Conservation (phyloP, 1,140 invertebrate genomes). For the Gonioctena quinquepunctata region DNA sequence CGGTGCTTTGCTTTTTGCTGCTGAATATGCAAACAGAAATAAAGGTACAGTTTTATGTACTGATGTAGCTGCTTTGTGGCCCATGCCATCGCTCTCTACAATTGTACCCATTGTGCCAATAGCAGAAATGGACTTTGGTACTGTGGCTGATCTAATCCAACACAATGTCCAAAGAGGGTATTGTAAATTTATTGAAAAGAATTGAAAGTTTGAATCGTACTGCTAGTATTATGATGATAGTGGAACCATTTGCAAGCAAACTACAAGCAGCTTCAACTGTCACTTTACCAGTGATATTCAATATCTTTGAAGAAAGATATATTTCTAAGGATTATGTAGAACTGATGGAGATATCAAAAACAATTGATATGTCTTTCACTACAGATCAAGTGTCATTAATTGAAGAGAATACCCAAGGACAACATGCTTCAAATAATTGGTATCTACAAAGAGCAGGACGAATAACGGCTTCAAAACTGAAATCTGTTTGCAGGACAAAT, state of each 20-base stretch:
- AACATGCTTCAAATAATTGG: not conserved
- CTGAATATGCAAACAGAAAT: too few relatives aligned
- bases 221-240: slow-evolving; percentile 11
- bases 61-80: too few relatives aligned
- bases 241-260: slow-evolving; percentile 16
- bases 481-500: slow-evolving; percentile 12
- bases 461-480: slow-evolving; percentile 19
- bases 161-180: not conserved
- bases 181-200: slow-evolving; percentile 4
- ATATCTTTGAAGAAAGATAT: slow-evolving; percentile 7
- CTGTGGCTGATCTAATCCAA: too few relatives aligned
- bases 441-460: slow-evolving; percentile 11
- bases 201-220: not conserved
- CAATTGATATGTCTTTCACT: not conserved
- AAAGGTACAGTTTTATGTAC: too few relatives aligned
- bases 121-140: too few relatives aligned
- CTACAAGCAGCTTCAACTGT: not conserved
- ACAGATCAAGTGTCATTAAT: not conserved
- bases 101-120: too few relatives aligned
- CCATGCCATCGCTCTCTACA: too few relatives aligned
- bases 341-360: not conserved
- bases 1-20: too few relatives aligned
- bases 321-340: not conserved
- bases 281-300: not conserved
- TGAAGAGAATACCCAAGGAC: not conserved